phyloP scores from a whole-genome alignment of 2,888 invertebrate species.

The Lamellibrachia columna region DNA sequence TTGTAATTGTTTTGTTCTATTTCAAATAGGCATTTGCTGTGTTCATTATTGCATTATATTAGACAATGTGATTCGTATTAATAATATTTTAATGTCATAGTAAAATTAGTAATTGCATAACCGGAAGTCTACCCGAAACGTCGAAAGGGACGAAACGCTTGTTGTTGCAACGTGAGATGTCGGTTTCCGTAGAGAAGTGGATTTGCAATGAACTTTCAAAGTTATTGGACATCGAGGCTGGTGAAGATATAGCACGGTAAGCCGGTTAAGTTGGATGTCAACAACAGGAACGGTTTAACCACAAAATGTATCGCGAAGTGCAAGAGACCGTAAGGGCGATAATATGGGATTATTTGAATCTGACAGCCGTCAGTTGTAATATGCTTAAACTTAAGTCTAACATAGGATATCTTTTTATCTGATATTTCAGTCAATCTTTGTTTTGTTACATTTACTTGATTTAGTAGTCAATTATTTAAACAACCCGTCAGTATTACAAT shows the following conservation, averaged over 20 bases:
- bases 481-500: no score
- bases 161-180: slow-evolving; percentile 46
- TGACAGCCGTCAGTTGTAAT: neutral
- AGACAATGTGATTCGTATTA: neutral
- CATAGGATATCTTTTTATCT: no score
- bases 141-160: neutral
- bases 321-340: neutral
- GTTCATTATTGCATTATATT: neutral
- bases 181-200: slow-evolving; percentile 52
- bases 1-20: neutral
- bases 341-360: neutral
- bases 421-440: neutral
- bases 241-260: slow-evolving; percentile 59
- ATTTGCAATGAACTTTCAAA: slow-evolving; percentile 57
- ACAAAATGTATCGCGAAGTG: neutral
- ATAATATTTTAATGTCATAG: neutral
- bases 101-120: neutral
- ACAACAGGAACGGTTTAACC: neutral
- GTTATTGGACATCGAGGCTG: slow-evolving; percentile 54
- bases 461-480: no score
- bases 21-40: neutral
- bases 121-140: slow-evolving; percentile 24
- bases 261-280: neutral
- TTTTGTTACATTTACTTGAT: no score
- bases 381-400: no score